These are phyloP conservation scores for Pogona vitticeps DNA, from an alignment of 2,113 vertebrate species.

Conservation along the genomic window DNA sequence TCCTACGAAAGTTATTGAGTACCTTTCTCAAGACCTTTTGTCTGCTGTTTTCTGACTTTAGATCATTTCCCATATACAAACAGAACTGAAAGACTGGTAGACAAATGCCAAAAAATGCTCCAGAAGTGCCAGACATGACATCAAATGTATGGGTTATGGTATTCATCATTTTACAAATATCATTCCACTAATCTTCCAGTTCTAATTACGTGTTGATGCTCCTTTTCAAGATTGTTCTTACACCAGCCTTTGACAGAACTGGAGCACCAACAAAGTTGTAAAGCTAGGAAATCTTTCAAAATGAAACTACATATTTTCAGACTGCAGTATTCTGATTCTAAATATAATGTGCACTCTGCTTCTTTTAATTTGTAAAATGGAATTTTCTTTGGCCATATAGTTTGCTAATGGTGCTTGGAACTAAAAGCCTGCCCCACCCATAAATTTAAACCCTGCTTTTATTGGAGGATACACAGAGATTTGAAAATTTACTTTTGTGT, in stretches of 20 bases:
- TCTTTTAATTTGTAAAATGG: constrained; percentile 9
- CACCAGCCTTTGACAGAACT: constrained; percentile 9
- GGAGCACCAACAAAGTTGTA: neutral
- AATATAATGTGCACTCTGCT: neutral
- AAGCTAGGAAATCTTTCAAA: neutral
- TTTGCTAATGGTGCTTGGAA: neutral
- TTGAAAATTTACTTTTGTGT: neutral
- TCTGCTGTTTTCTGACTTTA: neutral
- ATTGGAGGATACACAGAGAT: neutral
- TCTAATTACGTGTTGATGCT: constrained; percentile 18
- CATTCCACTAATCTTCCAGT: constrained; percentile 4
- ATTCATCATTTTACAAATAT: constrained; percentile 22
- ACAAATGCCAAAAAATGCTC: neutral
- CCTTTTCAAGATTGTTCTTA: neutral
- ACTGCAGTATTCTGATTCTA: neutral
- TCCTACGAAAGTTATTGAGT: neutral
- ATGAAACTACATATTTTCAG: constrained; percentile 5
- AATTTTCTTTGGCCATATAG: neutral
- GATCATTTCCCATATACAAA: neutral
- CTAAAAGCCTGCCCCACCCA: no score
- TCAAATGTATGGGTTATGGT: neutral
- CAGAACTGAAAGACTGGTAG: neutral
- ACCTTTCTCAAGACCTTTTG: neutral
- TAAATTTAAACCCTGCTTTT: neutral
- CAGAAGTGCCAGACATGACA: neutral